Base-by-base conservation (phyloP, 2,888 invertebrate genomes). In the Tetropium fuscum region DNA sequence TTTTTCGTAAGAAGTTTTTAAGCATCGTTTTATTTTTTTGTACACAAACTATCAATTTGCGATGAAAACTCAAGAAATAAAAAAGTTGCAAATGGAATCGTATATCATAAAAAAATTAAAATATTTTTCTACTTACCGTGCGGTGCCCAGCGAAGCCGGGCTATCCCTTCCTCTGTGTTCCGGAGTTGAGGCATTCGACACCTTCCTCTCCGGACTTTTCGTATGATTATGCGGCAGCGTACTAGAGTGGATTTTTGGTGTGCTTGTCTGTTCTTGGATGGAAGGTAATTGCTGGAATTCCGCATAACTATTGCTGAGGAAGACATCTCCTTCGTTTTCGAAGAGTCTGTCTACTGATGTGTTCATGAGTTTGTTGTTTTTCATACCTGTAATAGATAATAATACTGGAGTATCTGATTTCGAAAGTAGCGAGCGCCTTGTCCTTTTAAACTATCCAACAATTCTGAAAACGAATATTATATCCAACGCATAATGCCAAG, bases 311-410 rank as follows among this genome's bases (percentile, higher is more conserved):
- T 89, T 89, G 74, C 90, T 90, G 62, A 90, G 84, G 76, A 91
- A 90, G 16, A 91, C 90, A 45, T 88, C 89, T 40, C 84, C 84
- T 73, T 89, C 90, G 74, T 89, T 91, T 74, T 93, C 93, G 79
- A 96, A 97, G 32, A 97, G 83, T 66, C 92, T 85, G 79, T 96
- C 95, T 8, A 97, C 95, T 0, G 95, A 95, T 2, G 93, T 91
- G 73, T 94, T 94, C 95, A 97, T 95, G 40, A 89, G 78, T 79
- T 90, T 91, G 78, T 86, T 90, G 59, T 88, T 89, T 78, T 91
- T 92, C 43, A 91, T 89, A 2, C 87, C 72, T 72, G 53, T n/a
- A n/a, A n/a, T n/a, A n/a, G n/a, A n/a, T n/a, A n/a, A n/a, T n/a
- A n/a, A n/a, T n/a, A n/a, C n/a, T n/a, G n/a, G 11, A 15, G 10